Evolutionary conservation across 2,113 vertebrate genomes (phyloP).

Genomic region (Garra rufa): DNA sequence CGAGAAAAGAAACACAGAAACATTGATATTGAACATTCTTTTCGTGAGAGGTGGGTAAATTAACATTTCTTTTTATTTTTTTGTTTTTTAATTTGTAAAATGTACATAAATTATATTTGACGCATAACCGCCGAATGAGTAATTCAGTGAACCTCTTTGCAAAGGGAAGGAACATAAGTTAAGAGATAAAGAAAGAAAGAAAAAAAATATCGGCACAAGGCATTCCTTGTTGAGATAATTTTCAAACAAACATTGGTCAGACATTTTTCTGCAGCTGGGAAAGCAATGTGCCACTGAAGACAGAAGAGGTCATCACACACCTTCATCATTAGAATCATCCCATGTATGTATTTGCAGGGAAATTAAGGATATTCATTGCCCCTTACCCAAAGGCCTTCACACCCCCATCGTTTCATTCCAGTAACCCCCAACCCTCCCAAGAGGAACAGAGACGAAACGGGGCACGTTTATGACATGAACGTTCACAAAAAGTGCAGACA

Average conservation of each 20-base stretch:
- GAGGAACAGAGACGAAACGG: constrained; percentile 53
- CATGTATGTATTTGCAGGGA: constrained; percentile 70
- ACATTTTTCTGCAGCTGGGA: constrained; percentile 72
- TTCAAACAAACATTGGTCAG: constrained; percentile 77
- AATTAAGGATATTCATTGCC: constrained; percentile 64
- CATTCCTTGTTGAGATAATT: constrained; percentile 79
- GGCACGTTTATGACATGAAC: constrained; percentile 20
- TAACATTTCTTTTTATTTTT: constrained; percentile 75
- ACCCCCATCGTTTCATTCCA: constrained; percentile 32
- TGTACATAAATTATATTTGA: constrained; percentile 81
- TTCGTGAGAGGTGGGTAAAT: constrained; percentile 73
- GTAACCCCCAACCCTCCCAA: constrained; percentile 52
- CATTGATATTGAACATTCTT: constrained; percentile 67
- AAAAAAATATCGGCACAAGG: constrained; percentile 60
- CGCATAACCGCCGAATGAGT: constrained; percentile 75
- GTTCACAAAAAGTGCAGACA: constrained; percentile 50
- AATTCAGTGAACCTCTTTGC: constrained; percentile 71
- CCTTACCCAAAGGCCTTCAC: constrained; percentile 49
- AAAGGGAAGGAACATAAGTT: constrained; percentile 69
- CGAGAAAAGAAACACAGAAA: constrained; percentile 63
- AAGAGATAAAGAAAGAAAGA: constrained; percentile 55
- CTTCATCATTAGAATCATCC: constrained; percentile 70
- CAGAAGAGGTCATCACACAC: constrained; percentile 73
- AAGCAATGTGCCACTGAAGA: constrained; percentile 80
- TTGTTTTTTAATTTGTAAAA: constrained; percentile 78